Evolutionary conservation across 2,113 vertebrate genomes (phyloP).

Genomic region (Cryptotis parvus): DNA sequence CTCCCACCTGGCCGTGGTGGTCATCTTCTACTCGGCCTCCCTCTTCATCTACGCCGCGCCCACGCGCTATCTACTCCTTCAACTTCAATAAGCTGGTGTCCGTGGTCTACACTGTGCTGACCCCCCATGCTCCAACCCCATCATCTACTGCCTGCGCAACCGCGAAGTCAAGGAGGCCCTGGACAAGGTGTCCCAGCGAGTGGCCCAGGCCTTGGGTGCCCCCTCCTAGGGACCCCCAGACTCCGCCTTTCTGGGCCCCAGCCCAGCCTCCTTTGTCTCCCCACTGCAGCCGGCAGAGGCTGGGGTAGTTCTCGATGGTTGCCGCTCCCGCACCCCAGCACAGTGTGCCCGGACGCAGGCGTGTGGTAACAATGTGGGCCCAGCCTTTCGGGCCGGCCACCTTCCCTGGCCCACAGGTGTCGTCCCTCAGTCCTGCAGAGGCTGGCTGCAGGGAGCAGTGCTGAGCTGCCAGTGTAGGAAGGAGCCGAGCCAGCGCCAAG

Average conservation of each 20-base stretch:
- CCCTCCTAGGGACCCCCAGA: background rate
- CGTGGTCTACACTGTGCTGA: conserved; percentile 75
- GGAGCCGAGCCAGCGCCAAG: no score
- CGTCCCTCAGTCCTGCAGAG: no score
- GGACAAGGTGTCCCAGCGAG: background rate
- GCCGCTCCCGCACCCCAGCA: background rate
- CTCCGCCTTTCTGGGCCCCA: no score
- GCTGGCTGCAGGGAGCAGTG: no score
- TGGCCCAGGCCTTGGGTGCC: background rate
- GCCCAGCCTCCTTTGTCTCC: no score
- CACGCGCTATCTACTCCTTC: conserved; percentile 69
- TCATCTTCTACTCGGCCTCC: conserved; percentile 78
- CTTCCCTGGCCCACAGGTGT: no score
- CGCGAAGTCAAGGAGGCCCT: conserved; percentile 75
- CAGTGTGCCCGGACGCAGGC: background rate
- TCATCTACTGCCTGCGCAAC: conserved; percentile 81
- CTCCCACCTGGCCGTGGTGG: conserved; percentile 70
- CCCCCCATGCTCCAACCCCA: conserved; percentile 70
- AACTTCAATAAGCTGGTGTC: conserved; percentile 79
- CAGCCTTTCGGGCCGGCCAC: no score
- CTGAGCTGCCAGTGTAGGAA: no score
- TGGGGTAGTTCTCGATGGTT: no score
- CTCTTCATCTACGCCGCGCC: conserved; percentile 79
- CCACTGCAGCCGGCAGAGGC: no score
- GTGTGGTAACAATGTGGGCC: background rate